phyloP scores from a whole-genome alignment of 2,113 vertebrate genomes.

The Herpailurus yagouaroundi region DNA sequence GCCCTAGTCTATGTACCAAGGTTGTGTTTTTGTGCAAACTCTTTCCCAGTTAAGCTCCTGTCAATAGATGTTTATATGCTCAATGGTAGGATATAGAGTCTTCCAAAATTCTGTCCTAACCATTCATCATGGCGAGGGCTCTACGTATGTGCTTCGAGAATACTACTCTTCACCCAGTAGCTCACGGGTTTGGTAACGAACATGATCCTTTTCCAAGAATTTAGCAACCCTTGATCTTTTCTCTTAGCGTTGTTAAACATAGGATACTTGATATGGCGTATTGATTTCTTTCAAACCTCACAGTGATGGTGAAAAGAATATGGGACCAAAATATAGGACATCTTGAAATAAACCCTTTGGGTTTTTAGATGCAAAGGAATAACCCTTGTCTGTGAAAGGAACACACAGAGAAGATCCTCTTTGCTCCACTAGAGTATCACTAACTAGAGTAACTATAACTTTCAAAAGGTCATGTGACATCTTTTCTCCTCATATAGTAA shows the following conservation, averaged over 20 bases:
- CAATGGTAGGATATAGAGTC: neutral
- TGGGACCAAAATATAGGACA: neutral
- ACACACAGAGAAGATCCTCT: neutral
- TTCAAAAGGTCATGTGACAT: neutral
- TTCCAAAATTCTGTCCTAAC: neutral
- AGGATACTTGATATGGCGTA: neutral
- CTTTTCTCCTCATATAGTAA: neutral
- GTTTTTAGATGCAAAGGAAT: neutral
- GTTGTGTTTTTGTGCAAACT: conserved; percentile 24
- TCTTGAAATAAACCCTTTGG: neutral
- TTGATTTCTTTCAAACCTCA: conserved; percentile 27
- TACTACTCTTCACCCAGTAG: neutral
- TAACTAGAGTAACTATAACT: neutral
- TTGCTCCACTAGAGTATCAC: neutral
- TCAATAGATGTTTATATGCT: neutral
- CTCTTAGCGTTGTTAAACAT: neutral
- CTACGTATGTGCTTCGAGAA: neutral
- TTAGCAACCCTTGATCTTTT: neutral
- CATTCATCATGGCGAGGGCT: neutral
- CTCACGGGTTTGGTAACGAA: neutral
- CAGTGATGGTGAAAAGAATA: neutral
- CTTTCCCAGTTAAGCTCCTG: neutral
- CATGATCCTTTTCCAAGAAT: neutral
- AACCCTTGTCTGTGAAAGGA: neutral
- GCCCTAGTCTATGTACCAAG: neutral